Evolutionary conservation across 2,797 vertebrate genomes (phyloP).

Genomic region (Sebastes flavidus): DNA sequence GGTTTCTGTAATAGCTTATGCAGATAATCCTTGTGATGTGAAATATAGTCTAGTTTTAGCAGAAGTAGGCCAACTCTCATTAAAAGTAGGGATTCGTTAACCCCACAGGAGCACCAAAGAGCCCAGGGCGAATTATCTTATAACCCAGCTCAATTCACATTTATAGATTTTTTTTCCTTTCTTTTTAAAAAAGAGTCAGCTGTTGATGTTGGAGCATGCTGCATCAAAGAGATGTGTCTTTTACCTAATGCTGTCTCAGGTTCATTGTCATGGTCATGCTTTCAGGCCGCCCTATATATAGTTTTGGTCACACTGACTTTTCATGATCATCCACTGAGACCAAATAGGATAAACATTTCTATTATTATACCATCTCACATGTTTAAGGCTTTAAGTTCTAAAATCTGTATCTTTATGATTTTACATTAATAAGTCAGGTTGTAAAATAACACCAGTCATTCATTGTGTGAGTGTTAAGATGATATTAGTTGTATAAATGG

Average conservation of each 20-base stretch:
- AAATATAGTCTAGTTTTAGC: slow-evolving; percentile 58
- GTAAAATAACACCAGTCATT: background rate
- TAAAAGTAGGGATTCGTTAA: slow-evolving; percentile 66
- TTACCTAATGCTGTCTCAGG: background rate
- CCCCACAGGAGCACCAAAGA: slow-evolving; percentile 28
- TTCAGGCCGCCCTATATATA: background rate
- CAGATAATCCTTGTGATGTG: slow-evolving; percentile 36
- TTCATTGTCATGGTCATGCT: slow-evolving; percentile 30
- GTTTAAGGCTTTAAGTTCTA: background rate
- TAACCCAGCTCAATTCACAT: slow-evolving; percentile 22
- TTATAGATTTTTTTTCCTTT: background rate
- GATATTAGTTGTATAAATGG: background rate
- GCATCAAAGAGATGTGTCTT: background rate
- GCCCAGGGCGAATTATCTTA: slow-evolving; percentile 27
- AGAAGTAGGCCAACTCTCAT: slow-evolving; percentile 75
- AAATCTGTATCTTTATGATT: background rate
- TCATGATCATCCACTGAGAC: background rate
- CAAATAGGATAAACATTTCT: background rate
- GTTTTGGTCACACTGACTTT: background rate
- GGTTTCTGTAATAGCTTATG: slow-evolving; percentile 31
- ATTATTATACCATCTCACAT: background rate
- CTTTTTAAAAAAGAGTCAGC: background rate
- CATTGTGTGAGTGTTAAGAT: background rate
- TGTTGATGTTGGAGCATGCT: slow-evolving; percentile 28
- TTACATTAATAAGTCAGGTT: background rate